These are phyloP conservation scores for Sinocyclocheilus grahami DNA, from an alignment of 2,113 vertebrate genomes.

Conservation along the genomic window DNA sequence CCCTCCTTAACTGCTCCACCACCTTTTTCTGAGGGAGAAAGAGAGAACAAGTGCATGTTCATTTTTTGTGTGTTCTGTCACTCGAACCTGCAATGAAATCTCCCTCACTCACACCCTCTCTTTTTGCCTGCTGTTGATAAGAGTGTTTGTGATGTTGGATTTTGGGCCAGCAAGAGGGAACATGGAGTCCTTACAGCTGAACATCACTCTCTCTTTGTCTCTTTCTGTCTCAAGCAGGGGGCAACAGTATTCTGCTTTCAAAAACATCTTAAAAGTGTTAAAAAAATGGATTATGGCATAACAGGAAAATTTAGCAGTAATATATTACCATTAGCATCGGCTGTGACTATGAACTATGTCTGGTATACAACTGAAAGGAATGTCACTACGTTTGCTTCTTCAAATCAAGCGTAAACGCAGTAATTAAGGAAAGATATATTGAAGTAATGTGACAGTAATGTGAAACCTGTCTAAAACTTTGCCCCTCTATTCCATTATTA, in stretches of 20 bases:
- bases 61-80: constrained; percentile 19
- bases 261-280: not conserved
- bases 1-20: constrained; percentile 66
- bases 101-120: constrained; percentile 7
- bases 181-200: constrained; percentile 7
- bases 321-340: not conserved
- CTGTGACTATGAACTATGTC: not conserved
- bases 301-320: not conserved
- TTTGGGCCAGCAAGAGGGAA: constrained; percentile 13
- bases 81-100: constrained; percentile 13
- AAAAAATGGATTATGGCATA: not conserved
- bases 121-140: constrained; percentile 26
- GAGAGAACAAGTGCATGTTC: constrained; percentile 20
- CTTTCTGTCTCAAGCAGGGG: not conserved
- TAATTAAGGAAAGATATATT: not conserved
- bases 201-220: constrained; percentile 23
- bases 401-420: not conserved
- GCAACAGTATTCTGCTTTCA: not conserved
- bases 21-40: constrained; percentile 62
- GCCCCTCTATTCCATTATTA: no score
- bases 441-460: not conserved
- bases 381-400: not conserved
- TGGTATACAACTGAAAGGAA: not conserved
- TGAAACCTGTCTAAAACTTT: no score
- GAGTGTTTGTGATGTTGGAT: constrained; percentile 12